phyloP scores from a whole-genome alignment of 2,797 vertebrate genomes.

The Halcyon chelicuti region DNA sequence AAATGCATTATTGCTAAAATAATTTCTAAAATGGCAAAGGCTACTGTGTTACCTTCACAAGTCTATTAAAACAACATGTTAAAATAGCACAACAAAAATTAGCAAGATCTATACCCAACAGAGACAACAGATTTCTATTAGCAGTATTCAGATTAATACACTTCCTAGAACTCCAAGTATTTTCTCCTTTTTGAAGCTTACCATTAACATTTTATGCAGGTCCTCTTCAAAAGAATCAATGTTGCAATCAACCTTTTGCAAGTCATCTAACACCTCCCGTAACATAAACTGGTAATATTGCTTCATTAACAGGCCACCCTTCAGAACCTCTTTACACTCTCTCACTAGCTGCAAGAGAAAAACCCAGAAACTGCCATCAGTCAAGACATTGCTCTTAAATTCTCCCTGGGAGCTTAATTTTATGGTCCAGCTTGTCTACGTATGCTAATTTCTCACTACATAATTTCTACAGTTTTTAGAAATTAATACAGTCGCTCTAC shows the following conservation, averaged over 20 bases:
- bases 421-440: not conserved
- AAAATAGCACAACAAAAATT: not conserved
- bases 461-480: not conserved
- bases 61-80: not conserved
- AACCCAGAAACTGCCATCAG: not conserved
- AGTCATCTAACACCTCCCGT: slow-evolving; percentile 85
- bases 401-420: not conserved
- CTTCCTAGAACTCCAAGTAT: not conserved
- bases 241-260: slow-evolving; percentile 88
- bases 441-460: not conserved
- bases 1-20: not conserved
- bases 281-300: slow-evolving; percentile 99
- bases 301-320: slow-evolving; percentile 98
- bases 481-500: not conserved
- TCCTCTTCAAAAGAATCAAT: slow-evolving; percentile 98
- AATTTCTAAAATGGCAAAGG: not conserved
- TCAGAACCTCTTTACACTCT: slow-evolving; percentile 97
- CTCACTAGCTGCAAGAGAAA: slow-evolving; percentile 90
- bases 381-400: not conserved
- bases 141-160: not conserved
- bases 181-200: slow-evolving; percentile 69
- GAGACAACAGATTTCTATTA: not conserved
- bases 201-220: slow-evolving; percentile 97
- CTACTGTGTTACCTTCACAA: not conserved
- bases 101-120: not conserved